These are phyloP conservation scores for Mus musculus DNA, from an alignment of 2,113 vertebrate genomes.

Conservation along the genomic window DNA sequence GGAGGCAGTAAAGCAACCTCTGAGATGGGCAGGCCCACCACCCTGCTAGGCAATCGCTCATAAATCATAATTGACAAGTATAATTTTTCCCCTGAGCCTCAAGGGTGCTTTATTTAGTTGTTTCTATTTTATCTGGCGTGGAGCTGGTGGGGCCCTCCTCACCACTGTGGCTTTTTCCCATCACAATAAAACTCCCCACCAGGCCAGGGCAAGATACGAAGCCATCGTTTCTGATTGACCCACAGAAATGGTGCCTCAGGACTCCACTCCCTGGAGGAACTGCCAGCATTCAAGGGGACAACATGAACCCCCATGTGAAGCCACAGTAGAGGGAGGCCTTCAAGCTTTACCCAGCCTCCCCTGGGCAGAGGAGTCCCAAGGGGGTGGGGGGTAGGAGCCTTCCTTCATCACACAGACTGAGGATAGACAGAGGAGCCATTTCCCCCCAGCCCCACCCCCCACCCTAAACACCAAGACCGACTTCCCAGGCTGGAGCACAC, in stretches of 20 bases:
- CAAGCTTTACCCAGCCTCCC: not conserved
- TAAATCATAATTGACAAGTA: slow-evolving; percentile 71
- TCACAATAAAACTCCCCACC: not conserved
- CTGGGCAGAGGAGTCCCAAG: not conserved
- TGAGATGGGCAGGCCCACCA: slow-evolving; percentile 39
- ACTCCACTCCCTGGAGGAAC: no score
- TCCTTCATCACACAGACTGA: not conserved
- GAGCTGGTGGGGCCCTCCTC: slow-evolving; percentile 29
- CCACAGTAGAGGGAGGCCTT: fast-evolving
- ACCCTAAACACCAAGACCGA: not conserved
- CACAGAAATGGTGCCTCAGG: not conserved
- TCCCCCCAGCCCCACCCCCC: not conserved
- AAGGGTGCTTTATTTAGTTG: slow-evolving; percentile 72
- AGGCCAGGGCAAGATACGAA: not conserved
- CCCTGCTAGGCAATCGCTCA: slow-evolving; percentile 41
- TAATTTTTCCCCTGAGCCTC: slow-evolving; percentile 58
- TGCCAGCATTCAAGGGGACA: no score
- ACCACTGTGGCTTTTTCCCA: slow-evolving; percentile 51
- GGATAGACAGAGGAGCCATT: not conserved
- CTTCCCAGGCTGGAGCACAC: fast-evolving
- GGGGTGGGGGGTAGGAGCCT: no score
- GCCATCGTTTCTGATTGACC: not conserved
- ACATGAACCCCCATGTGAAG: fast-evolving
- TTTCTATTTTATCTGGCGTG: slow-evolving; percentile 71
- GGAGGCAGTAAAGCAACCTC: slow-evolving; percentile 42